phyloP scores from a whole-genome alignment of 2,888 invertebrate genomes.

The Plagodis dolabraria region DNA sequence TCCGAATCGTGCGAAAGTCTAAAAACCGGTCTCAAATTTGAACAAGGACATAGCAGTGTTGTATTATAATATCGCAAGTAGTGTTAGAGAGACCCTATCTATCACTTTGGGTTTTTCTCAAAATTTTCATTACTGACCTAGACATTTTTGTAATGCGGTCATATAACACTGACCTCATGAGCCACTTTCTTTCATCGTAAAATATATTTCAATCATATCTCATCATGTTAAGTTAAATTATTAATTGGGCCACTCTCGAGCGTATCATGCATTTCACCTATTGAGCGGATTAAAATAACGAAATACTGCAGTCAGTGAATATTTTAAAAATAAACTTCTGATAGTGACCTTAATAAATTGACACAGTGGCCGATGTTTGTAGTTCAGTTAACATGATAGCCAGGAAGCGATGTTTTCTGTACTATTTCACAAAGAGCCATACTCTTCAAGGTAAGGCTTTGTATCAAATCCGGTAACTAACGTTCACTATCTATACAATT shows the following conservation, averaged over 20 bases:
- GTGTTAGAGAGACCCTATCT: slow-evolving; percentile 39
- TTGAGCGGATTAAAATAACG: slow-evolving; percentile 18
- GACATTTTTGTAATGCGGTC: slow-evolving; percentile 21
- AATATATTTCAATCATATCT: slow-evolving; percentile 21
- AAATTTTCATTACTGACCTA: slow-evolving; percentile 32
- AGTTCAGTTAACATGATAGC: slow-evolving; percentile 66
- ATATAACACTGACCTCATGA: slow-evolving; percentile 34
- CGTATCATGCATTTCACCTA: slow-evolving; percentile 18
- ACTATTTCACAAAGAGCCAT: slow-evolving; percentile 59
- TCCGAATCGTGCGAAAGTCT: slow-evolving; percentile 18
- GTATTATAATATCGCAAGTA: slow-evolving; percentile 30
- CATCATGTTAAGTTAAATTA: slow-evolving; percentile 11
- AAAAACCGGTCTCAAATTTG: slow-evolving; percentile 30
- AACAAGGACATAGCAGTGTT: slow-evolving; percentile 32
- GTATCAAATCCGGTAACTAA: slow-evolving; percentile 49
- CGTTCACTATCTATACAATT: slow-evolving; percentile 31
- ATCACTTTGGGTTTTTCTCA: slow-evolving; percentile 24
- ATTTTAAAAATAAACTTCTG: slow-evolving; percentile 26
- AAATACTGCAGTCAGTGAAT: slow-evolving; percentile 15
- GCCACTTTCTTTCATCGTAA: slow-evolving; percentile 32
- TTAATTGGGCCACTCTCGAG: slow-evolving; percentile 20
- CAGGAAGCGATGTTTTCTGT: slow-evolving; percentile 62
- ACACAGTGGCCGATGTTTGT: slow-evolving; percentile 66
- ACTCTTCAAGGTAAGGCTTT: slow-evolving; percentile 63
- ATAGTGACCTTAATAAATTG: slow-evolving; percentile 64